phyloP scores from a whole-genome alignment of 30 jellyfish, hydroid and myxozoan species.

The Sanderia malayensis region DNA sequence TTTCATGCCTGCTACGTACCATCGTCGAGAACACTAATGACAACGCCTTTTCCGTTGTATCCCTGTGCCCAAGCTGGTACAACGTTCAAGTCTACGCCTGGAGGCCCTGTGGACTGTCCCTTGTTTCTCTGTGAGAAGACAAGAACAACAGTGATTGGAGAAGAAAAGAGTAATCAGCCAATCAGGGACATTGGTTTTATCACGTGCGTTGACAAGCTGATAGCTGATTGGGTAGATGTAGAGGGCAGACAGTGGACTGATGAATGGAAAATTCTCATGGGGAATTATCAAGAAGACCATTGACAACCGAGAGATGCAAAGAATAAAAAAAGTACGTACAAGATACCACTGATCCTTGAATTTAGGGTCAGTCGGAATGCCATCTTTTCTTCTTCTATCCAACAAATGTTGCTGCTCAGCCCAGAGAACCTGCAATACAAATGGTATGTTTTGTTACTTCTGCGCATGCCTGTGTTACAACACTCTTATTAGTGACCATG shows the following conservation, averaged over 20 bases:
- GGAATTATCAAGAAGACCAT: too few relatives aligned
- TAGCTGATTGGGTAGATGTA: too few relatives aligned
- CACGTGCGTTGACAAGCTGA: too few relatives aligned
- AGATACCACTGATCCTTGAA: constrained; percentile 93
- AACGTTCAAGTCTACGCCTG: constrained; percentile 93
- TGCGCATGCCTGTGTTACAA: too few relatives aligned
- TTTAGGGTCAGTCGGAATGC: constrained; percentile 93
- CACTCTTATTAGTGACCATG: too few relatives aligned
- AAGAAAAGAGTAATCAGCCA: too few relatives aligned
- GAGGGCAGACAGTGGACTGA: too few relatives aligned
- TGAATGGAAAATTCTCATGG: too few relatives aligned
- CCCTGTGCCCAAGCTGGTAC: constrained; percentile 88
- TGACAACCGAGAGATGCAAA: too few relatives aligned
- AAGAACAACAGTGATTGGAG: too few relatives aligned
- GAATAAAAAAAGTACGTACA: constrained; percentile 52
- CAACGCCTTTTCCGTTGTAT: constrained; percentile 96
- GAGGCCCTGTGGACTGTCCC: constrained; percentile 99
- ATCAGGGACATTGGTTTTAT: too few relatives aligned
- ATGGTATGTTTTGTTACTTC: neutral
- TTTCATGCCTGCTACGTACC: too few relatives aligned
- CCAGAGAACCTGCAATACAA: constrained; percentile 78
- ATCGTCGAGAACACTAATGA: constrained; percentile 94
- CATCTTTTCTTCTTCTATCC: constrained; percentile 91
- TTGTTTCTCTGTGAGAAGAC: constrained; percentile 64
- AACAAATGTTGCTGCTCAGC: constrained; percentile 97